phyloP scores from a whole-genome alignment of 2,797 vertebrate genomes.

The Pelobates cultripes region DNA sequence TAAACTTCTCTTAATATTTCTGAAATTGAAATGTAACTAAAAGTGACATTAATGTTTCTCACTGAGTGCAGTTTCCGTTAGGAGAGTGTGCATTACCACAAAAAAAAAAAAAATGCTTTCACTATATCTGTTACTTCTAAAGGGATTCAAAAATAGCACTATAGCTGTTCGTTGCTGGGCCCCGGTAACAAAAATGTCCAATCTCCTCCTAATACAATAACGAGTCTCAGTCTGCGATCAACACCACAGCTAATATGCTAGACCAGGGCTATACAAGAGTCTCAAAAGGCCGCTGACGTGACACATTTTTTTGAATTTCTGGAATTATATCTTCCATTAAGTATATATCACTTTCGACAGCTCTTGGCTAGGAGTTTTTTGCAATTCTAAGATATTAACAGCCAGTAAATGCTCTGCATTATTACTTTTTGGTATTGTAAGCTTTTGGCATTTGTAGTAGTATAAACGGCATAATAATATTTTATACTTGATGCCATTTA shows the following conservation, averaged over 20 bases:
- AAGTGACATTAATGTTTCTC: too few species aligned
- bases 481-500: too few species aligned
- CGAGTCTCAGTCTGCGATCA: not conserved
- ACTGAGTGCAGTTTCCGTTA: not conserved
- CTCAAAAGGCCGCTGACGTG: not conserved
- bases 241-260: not conserved
- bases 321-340: not conserved
- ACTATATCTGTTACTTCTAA: too few species aligned
- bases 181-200: not conserved
- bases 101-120: too few species aligned
- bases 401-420: not conserved
- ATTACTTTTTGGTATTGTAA: not conserved
- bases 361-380: not conserved
- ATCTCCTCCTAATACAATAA: not conserved
- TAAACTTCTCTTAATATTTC: too few species aligned
- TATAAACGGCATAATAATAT: not conserved
- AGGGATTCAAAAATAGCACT: not conserved
- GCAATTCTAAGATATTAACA: not conserved
- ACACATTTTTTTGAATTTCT: conserved; percentile 10
- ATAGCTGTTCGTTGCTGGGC: not conserved
- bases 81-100: not conserved
- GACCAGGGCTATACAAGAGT: not conserved
- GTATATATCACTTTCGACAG: not conserved
- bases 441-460: not conserved
- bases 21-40: too few species aligned